Evolutionary conservation across 2,888 invertebrate species (phyloP), one percentile per base, ranked within the genome.

Genomic region (Heliconius ismenius): DNA sequence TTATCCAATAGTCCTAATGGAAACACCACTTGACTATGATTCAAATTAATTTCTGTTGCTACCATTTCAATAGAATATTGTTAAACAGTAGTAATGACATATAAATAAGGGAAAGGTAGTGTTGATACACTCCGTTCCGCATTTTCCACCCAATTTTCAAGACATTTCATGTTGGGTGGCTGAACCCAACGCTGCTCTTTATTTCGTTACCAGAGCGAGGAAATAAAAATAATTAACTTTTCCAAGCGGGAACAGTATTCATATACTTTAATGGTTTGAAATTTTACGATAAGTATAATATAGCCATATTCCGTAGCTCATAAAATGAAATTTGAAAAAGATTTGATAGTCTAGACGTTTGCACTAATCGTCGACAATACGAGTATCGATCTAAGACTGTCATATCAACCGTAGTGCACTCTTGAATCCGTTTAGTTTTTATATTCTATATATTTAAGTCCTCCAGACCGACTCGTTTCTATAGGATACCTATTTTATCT

Each of bases 291-390:
- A 32, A 68, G 26, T 49, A 49, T 68, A 49, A 64, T 49, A 28
- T 28, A 21, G 21, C 64, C 32, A 60, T 39, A 67, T 54, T 67
- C 74, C 15, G 54, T 60, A 24, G 60, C 43, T 21, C 60, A 6
- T 62, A 28, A 39, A 26, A 68, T 68, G 3, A 60, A 62, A 68
- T 60, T 62, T 75, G 21, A 24, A 32, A 58, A 28, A 39, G 36
- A 68, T 75, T 28, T 68, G 18, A 62, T n/a, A 43, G 74, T 74
- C 74, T 74, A 75, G 75, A 75, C 60, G 60, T 62, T 68, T 69
- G 43, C 62, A 69, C 28, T 67, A 68, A 69, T 54, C 69, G 28
- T 54, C 32, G 32, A 28, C 13, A 54, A 69, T n/a, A 21, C 32
- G n/a, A 32, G 32, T n/a, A 54, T 69, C 13, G 28, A 69, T 69